Evolutionary conservation across 2,113 vertebrate species (phyloP).

Genomic region (human (Homo sapiens)): GRCh38 chr4:84112501-84113000

Average conservation of each 20-base stretch:
- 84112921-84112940: background rate
- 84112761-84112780: no score
- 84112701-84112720: background rate
- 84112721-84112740: background rate
- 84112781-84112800: no score
- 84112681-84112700: background rate
- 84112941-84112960: background rate
- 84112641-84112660: background rate
- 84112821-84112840: background rate
- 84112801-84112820: no score
- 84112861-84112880: no score
- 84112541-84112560: background rate
- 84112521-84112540: background rate
- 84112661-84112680: background rate
- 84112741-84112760: background rate
- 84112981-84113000: background rate
- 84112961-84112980: background rate
- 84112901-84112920: background rate
- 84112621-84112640: background rate
- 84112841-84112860: background rate
- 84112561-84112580: background rate
- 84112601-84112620: background rate
- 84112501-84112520: conserved; percentile 16
- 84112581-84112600: background rate
- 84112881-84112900: background rate